phyloP scores from a whole-genome alignment of 1,140 invertebrate species.

The Trichoplusia ni region DNA sequence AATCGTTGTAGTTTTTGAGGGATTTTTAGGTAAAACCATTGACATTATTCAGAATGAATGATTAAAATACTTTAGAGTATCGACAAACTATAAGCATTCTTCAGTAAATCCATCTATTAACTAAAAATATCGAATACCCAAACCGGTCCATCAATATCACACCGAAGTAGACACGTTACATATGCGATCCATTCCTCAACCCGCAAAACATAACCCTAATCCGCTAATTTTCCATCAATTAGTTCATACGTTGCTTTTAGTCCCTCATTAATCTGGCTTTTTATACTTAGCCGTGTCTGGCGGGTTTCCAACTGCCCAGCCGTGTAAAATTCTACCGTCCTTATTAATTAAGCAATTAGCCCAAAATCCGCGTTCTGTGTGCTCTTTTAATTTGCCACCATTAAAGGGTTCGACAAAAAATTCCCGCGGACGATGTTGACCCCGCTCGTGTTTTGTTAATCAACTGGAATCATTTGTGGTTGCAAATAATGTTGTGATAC shows the following conservation, averaged over 20 bases:
- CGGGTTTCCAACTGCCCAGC: constrained; percentile 55
- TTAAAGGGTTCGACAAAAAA: constrained; percentile 53
- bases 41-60: too few relatives aligned
- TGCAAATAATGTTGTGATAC: neutral
- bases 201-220: constrained; percentile 11
- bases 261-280: constrained; percentile 51
- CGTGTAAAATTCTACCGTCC: constrained; percentile 59
- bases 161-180: too few relatives aligned
- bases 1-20: too few relatives aligned
- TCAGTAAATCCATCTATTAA: too few relatives aligned
- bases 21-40: too few relatives aligned
- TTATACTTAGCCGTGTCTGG: constrained; percentile 57
- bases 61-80: too few relatives aligned
- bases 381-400: constrained; percentile 66
- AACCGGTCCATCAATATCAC: too few relatives aligned
- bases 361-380: constrained; percentile 58
- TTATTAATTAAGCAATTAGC: constrained; percentile 77
- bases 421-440: constrained; percentile 48
- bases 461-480: constrained; percentile 1
- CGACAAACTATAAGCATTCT: too few relatives aligned
- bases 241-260: constrained; percentile 19
- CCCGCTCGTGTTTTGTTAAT: constrained; percentile 32
- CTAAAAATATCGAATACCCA: too few relatives aligned
- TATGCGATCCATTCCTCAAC: too few relatives aligned
- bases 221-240: constrained; percentile 9